Conservation (phyloP, 2,888 invertebrate species). For the Monochamus alternatus region DNA sequence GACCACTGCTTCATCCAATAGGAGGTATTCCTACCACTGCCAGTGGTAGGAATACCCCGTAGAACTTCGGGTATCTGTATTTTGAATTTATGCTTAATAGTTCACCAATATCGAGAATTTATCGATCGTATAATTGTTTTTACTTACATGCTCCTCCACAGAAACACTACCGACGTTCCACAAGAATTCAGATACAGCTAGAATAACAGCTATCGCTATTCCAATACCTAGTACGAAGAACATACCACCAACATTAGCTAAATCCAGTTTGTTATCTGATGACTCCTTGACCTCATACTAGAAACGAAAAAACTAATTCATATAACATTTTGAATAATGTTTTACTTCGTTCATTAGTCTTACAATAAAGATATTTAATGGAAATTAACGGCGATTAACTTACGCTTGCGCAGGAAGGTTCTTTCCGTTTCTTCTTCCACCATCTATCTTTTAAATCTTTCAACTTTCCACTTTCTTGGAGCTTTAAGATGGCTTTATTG, state of each 20-base stretch:
- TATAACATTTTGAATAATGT: no score
- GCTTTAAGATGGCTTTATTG: conserved; percentile 89
- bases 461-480: conserved; percentile 91
- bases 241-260: conserved; percentile 93
- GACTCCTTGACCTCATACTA: conserved; percentile 44
- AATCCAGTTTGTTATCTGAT: conserved; percentile 73
- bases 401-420: conserved; percentile 60
- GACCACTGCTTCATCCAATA: no score
- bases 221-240: conserved; percentile 88
- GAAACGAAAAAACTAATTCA: conserved; percentile 8
- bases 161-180: conserved; percentile 87
- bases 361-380: no score
- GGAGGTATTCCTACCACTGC: no score
- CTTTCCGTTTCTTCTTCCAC: conserved; percentile 84
- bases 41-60: no score
- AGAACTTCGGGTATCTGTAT: no score
- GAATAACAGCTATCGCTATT: conserved; percentile 79
- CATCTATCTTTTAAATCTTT: conserved; percentile 89
- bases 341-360: no score
- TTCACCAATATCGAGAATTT: no score
- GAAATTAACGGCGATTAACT: conserved; percentile 19
- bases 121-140: no score
- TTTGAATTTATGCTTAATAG: no score
- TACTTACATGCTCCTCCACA: conserved; percentile 83
- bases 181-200: conserved; percentile 88